These are phyloP conservation scores for Lamprotornis superbus DNA, from an alignment of 2,113 vertebrate genomes.

Conservation along the genomic window DNA sequence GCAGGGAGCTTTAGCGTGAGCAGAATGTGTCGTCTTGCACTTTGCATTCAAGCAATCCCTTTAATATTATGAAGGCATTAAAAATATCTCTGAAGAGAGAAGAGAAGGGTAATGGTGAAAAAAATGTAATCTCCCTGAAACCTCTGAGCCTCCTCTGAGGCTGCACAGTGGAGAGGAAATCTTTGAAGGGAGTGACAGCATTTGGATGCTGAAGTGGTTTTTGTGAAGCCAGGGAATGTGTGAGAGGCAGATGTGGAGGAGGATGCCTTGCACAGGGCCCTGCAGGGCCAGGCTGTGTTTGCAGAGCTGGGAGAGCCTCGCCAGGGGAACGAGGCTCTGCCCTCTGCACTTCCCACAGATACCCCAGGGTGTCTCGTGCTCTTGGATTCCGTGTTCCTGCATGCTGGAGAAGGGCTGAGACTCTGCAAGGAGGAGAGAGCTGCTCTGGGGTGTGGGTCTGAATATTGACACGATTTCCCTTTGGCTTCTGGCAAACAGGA, in stretches of 20 bases:
- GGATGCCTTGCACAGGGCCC: not conserved
- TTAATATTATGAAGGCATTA: conserved; percentile 14
- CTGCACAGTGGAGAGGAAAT: not conserved
- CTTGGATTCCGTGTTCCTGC: not conserved
- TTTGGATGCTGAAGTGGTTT: conserved; percentile 32
- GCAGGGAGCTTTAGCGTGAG: not conserved
- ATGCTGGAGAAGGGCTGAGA: conserved; percentile 5
- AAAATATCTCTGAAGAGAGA: conserved; percentile 10
- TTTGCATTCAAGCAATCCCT: conserved; percentile 25
- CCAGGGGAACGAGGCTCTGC: not conserved
- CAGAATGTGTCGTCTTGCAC: not conserved
- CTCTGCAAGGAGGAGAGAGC: not conserved
- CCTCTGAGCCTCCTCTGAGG: conserved; percentile 12
- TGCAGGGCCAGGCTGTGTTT: not conserved
- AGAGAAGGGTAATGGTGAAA: not conserved
- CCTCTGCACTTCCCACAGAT: not conserved
- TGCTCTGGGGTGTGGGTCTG: not conserved
- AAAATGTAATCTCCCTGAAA: conserved; percentile 44
- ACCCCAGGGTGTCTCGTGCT: not conserved
- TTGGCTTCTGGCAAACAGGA: conserved; percentile 77
- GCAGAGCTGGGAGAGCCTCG: not conserved
- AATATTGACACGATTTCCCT: not conserved
- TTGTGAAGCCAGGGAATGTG: not conserved
- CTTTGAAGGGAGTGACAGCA: conserved; percentile 9
- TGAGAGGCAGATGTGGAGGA: not conserved